Base-by-base conservation (phyloP, 2,113 vertebrate genomes). In the Pogonocichla stellata region DNA sequence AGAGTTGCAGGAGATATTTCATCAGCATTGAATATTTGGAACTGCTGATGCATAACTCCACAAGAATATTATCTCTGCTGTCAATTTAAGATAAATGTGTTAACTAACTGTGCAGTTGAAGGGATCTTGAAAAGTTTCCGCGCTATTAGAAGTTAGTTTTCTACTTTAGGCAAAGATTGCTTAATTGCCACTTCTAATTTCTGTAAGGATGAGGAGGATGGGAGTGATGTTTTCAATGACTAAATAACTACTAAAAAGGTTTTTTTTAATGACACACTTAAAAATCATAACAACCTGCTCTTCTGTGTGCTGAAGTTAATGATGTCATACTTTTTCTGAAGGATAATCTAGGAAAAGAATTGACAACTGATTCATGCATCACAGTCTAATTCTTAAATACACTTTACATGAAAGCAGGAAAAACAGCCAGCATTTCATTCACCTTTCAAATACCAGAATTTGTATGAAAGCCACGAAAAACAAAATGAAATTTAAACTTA, bases 371-470 rank as follows among this genome's bases (percentile, higher is more conserved):
- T 82, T 96, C 61, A 60, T 87, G 48, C 56, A 67, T 92, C 53
- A 72, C 42, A 74, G 60, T 58, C 53, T 90, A 82, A 87, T 88
- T 95, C 90, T 94, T 94, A 69, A 93, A 93, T 80, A 8, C 45
- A 81, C 78, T 93, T 87, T 28, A 58, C 64, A 61, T 57, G 12
- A 50, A 61, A 92, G 67, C 71, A 93, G 42, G 53, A 92, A 72
- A 80, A 82, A 4, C 33, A 77, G 26, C 36, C 57, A 79, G 42
- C 50, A 65, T 80, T 95, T 90, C 4, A 61, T 93, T 96, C 88
- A 80, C 51, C 58, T 86, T 83, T 90, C 42, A 83, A 47, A 77
- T 71, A 67, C 17, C 4, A 34, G 28, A 48, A 50, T 72, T 88
- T 58, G 28, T 86, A 34, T 50, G 45, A 90, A 92, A 77, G 5